Conservation (phyloP, 2,888 invertebrate genomes). For the Pristionchus japonicus region DNA sequence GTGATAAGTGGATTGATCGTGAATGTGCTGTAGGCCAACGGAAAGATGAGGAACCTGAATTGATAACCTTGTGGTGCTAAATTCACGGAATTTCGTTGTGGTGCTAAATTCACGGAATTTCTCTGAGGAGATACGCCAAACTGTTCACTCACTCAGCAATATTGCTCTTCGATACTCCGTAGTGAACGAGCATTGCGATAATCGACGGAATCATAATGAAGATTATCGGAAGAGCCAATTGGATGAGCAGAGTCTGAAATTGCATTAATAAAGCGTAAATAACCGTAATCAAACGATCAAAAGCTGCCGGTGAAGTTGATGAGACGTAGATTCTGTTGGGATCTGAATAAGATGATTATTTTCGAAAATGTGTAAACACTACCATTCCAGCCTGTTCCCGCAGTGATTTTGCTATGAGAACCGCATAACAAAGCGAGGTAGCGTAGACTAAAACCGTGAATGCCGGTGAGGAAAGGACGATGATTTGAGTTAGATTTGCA, state of each 20-base stretch:
- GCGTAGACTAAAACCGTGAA: neutral
- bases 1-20: neutral
- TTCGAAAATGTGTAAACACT: neutral
- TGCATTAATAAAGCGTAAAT: neutral
- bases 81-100: no score
- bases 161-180: neutral
- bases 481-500: neutral
- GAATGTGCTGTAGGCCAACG: neutral
- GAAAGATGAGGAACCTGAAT: neutral
- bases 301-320: neutral
- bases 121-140: no score
- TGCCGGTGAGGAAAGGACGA: neutral
- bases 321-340: neutral
- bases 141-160: neutral
- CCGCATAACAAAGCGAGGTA: neutral
- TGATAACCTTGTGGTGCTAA: neutral
- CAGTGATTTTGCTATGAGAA: neutral
- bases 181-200: neutral
- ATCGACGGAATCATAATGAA: neutral
- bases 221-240: neutral
- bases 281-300: neutral
- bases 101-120: no score
- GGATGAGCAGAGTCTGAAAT: neutral
- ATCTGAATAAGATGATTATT: neutral
- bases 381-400: neutral